A percentile compares a stretch with the other conserved stretches of the same genome.
Evolutionary conservation across 1,140 invertebrate species (phyloP).

Genomic region (Euura saliciscinereae): DNA sequence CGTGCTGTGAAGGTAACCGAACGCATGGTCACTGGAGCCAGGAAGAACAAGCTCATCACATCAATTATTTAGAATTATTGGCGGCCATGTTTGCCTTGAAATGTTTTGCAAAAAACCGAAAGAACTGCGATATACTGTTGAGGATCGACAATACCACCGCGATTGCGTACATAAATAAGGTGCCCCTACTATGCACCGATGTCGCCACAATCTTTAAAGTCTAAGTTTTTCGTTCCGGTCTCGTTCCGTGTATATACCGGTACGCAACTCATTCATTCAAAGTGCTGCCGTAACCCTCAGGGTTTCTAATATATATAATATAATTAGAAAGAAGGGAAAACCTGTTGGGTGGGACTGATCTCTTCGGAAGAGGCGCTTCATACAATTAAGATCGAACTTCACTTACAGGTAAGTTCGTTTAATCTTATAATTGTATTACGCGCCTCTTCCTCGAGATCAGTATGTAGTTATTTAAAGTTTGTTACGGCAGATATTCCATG

Average conservation of each 20-base stretch:
- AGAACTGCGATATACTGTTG: conserved; percentile 15
- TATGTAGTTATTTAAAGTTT: conserved; percentile 20
- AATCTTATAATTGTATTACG: no score
- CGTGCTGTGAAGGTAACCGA: conserved; percentile 14
- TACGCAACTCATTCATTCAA: conserved; percentile 14
- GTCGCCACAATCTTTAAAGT: conserved; percentile 1
- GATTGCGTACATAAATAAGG: conserved; percentile 21
- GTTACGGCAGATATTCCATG: conserved; percentile 19
- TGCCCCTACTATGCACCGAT: conserved; percentile 13
- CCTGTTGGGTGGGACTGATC: conserved; percentile 8
- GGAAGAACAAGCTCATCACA: conserved; percentile 14
- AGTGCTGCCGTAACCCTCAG: conserved; percentile 17
- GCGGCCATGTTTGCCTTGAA: conserved; percentile 17
- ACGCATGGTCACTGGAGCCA: conserved; percentile 19
- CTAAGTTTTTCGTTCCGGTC: no score
- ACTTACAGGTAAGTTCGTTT: no score
- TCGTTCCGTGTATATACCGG: background rate
- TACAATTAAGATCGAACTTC: no score
- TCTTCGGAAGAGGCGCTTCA: no score
- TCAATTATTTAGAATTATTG: conserved; percentile 22
- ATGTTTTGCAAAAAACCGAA: conserved; percentile 12
- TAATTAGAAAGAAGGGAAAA: conserved; percentile 19
- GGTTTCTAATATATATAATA: conserved; percentile 17
- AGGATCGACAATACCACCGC: conserved; percentile 21
- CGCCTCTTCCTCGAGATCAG: background rate